A percentile compares a stretch with the other conserved stretches of the same genome.
These are phyloP conservation scores for Agelaius phoeniceus DNA, from an alignment of 2,113 vertebrate genomes.

Conservation along the genomic window DNA sequence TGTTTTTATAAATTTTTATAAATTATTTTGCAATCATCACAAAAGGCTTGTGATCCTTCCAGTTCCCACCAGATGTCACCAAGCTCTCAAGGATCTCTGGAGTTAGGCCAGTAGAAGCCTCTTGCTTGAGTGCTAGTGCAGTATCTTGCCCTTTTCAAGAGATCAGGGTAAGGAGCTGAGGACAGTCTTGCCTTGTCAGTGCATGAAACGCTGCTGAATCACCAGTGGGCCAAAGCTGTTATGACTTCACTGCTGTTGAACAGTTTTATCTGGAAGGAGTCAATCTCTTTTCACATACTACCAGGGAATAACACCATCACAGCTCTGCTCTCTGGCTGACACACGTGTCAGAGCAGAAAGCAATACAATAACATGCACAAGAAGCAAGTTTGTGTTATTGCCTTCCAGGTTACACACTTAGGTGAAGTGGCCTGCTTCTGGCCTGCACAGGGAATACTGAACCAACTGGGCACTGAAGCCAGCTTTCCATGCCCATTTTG, in stretches of 20 bases:
- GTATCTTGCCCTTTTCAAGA: neutral
- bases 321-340: neutral
- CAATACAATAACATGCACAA: neutral
- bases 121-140: neutral
- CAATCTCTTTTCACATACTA: neutral
- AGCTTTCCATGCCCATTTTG: neutral
- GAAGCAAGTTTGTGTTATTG: neutral
- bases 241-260: neutral
- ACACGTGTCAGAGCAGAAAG: neutral
- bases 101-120: neutral
- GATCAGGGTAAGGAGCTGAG: neutral
- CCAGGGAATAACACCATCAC: neutral
- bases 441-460: neutral
- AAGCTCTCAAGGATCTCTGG: neutral
- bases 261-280: neutral
- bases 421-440: neutral
- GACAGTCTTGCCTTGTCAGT: neutral
- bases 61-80: slow-evolving; percentile 57
- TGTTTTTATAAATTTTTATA: neutral
- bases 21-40: neutral
- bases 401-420: neutral
- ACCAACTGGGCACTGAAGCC: neutral
- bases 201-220: neutral
- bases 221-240: neutral
- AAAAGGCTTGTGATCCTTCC: slow-evolving; percentile 6